Conservation (phyloP, 1,140 invertebrate genomes). For the Mylabris phalerata region DNA sequence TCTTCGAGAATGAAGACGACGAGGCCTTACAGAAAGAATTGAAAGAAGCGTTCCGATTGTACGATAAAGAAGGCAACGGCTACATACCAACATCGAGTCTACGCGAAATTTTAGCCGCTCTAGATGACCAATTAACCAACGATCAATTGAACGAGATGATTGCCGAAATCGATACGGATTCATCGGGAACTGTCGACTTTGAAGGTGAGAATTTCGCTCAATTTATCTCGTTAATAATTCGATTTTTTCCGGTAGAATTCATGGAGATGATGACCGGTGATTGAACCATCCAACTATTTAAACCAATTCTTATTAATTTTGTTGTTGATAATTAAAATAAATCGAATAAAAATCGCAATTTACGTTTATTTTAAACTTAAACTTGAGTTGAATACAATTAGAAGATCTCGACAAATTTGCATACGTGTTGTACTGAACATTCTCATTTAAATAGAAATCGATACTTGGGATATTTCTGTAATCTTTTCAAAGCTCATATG, state of each 20-base stretch:
- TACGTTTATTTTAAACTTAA: too few relatives aligned
- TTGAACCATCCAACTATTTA: conserved; percentile 30
- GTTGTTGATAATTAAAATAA: too few relatives aligned
- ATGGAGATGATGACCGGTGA: conserved; percentile 71
- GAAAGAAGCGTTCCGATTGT: conserved; percentile 67
- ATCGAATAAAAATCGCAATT: too few relatives aligned
- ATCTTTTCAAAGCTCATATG: too few relatives aligned
- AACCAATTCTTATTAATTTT: too few relatives aligned
- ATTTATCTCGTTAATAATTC: conserved; percentile 6
- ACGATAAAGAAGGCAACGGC: conserved; percentile 72
- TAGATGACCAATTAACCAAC: conserved; percentile 73
- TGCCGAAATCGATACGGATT: conserved; percentile 73
- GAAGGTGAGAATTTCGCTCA: conserved; percentile 48
- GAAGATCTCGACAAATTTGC: too few relatives aligned
- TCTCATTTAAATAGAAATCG: too few relatives aligned
- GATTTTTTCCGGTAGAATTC: conserved; percentile 52
- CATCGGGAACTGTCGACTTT: conserved; percentile 78
- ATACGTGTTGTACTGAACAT: too few relatives aligned
- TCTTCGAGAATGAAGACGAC: conserved; percentile 67
- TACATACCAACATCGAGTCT: conserved; percentile 76
- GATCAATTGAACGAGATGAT: conserved; percentile 81
- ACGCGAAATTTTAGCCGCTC: conserved; percentile 66
- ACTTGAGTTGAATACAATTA: too few relatives aligned
- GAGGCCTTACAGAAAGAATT: conserved; percentile 71
- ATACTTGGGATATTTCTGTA: too few relatives aligned